Percentiles rank a stretch among this genome's conserved stretches.
Evolutionary conservation across 2,113 vertebrate species (phyloP).

Genomic region (Gorsachius goisagi): DNA sequence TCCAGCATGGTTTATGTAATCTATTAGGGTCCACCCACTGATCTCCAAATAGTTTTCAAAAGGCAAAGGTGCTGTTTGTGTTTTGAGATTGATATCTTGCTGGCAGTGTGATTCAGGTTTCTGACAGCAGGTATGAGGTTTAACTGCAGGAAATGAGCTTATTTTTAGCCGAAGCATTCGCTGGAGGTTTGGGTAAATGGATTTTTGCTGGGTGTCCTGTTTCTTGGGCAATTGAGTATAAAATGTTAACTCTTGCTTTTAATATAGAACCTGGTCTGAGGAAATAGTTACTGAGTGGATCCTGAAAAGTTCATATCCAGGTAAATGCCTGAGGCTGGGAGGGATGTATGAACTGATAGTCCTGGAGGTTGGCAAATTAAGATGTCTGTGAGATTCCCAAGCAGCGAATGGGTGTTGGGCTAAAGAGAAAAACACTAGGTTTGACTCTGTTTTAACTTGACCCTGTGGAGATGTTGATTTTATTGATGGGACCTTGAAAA

Average conservation of each 20-base stretch:
- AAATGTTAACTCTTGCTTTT: conserved; percentile 8
- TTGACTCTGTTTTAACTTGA: neutral
- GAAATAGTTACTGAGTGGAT: neutral
- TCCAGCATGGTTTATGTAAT: neutral
- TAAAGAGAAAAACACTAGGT: neutral
- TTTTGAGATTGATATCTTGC: conserved; percentile 4
- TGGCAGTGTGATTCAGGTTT: conserved; percentile 1
- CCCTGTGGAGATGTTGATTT: neutral
- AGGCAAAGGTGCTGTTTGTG: conserved; percentile 1
- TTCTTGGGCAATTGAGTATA: neutral
- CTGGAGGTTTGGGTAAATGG: conserved; percentile 31
- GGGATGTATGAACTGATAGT: neutral
- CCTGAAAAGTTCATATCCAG: neutral
- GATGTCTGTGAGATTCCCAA: neutral
- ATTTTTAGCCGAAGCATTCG: conserved; percentile 1
- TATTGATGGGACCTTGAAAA: neutral
- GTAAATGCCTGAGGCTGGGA: neutral
- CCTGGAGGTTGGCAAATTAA: neutral
- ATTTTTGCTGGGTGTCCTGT: conserved; percentile 9
- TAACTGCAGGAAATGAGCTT: conserved; percentile 45
- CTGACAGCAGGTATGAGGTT: conserved; percentile 34
- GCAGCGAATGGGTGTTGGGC: neutral
- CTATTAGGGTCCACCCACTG: neutral
- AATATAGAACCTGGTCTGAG: neutral
- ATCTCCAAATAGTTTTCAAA: neutral